Conservation (phyloP, 2,797 vertebrate species). For the Liparis tanakae region DNA sequence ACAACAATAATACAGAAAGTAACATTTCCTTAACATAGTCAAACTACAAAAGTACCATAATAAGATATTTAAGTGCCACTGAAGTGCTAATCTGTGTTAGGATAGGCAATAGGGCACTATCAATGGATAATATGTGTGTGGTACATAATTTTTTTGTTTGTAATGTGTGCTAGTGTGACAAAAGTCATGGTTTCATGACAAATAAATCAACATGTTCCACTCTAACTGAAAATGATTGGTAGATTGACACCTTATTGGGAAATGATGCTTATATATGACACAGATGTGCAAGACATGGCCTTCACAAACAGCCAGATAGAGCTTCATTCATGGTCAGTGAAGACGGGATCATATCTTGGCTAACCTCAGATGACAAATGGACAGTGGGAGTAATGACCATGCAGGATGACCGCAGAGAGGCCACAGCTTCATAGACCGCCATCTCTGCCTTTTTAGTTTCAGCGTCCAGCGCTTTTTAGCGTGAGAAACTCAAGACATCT, state of each 20-base stretch:
- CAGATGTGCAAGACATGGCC: conserved; percentile 14
- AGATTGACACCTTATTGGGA: background rate
- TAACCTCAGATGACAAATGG: conserved; percentile 65
- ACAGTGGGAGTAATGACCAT: conserved; percentile 71
- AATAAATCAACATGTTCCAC: conserved; percentile 11
- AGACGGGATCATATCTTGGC: conserved; percentile 37
- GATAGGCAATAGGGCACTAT: background rate
- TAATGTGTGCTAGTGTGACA: background rate
- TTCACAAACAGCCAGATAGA: conserved; percentile 13
- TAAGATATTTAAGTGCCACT: no score
- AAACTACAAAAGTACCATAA: no score
- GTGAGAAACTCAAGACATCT: conserved; percentile 52
- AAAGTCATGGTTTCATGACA: background rate
- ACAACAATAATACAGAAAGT: no score
- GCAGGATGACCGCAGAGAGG: conserved; percentile 62
- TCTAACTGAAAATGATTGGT: background rate
- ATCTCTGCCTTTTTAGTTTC: conserved; percentile 38
- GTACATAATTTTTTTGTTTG: background rate
- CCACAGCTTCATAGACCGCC: conserved; percentile 46
- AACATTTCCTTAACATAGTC: no score
- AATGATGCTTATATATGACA: conserved; percentile 3
- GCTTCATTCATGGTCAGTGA: conserved; percentile 36
- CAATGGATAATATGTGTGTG: background rate
- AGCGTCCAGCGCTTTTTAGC: conserved; percentile 37
- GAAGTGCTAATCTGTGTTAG: no score